Base-by-base conservation (phyloP, 2,797 vertebrate species). In the Ambastaia sidthimunki region DNA sequence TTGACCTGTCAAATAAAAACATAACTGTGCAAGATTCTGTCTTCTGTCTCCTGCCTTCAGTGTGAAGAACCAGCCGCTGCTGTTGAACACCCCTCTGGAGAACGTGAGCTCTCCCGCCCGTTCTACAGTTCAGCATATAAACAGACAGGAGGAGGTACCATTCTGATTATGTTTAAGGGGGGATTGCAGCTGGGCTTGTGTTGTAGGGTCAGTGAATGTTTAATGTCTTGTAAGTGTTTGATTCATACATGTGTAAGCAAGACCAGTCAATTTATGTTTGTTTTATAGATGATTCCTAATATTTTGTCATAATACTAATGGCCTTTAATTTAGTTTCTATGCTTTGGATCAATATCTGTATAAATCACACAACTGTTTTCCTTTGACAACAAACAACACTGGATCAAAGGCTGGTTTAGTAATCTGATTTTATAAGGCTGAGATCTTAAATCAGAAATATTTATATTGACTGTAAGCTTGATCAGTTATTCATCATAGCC, bases 121-220 rank as follows among this genome's bases (percentile, higher is more conserved):
- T 21, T 88, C 96, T 81, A 89, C 95, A 21, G 92, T 88, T 75
- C 94, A 96, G 62, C 94, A 96, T 71, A 91, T 96, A 65, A 95
- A 93, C 4, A 93, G 95, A 19, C 88, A 97, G 79, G 95, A 98
- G 52, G 98, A 99, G 94, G 96, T 98, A 90, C 48, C 3, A 21
- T 34, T 18, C 6, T 47, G 13, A 44, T 34, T 25, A 3, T 12
- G 41, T 10, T 66, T 68, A 28, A 1, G 2, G 67, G 57, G 57
- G 63, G 19, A 48, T 48, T 25, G 19, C 48, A 44, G 11, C 10
- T 74, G 55, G 21, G 41, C 18, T 47, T 6, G 7, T 68, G 59
- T 59, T 48, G 18, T n/a, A 16, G 23, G 31, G 1, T n/a, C 25
- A 50, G 60, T 71, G 60, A 63, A 6, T 57, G 23, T 57, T 57